Base-by-base conservation (phyloP, 2,888 invertebrate species). In the Caenorhabditis afra region DNA sequence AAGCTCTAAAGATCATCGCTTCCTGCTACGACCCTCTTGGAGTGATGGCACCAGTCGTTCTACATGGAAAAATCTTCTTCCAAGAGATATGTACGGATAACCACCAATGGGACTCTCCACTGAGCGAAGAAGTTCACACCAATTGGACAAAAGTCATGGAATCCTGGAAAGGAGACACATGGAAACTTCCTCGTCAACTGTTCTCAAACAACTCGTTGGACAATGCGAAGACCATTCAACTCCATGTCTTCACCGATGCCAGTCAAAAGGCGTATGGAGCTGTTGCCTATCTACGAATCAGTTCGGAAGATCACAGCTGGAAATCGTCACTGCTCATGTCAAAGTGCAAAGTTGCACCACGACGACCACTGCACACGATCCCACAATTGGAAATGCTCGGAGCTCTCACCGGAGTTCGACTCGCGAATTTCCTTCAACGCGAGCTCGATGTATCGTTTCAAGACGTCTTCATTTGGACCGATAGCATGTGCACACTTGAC, bases 1-100 rank as follows among this genome's bases (percentile, higher is more conserved):
- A 23, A 8, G 39, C 53, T 16, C 39, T 71, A 11, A 23, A 71
- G 12, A 12, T 12, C 7, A 35, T 49, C 11, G 67, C 78, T 10
- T 18, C 39, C 0, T 3, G 18, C 50, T 81, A 58, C 57, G 84
- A 82, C 45, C 81, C 79, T 3, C 39, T 59, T 14, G 81, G 82
- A 22, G 11, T 64, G 7, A 7, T 73, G 0, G 14, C 70, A 8
- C 84, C 84, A 29, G 50, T 61, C 0, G 18, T 68, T 10, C 53
- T 82, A 0, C n/a, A 14, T 1, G 70, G 64, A 11, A 78, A 79
- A 18, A 12, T 57, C 0, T 82, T 81, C 45, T 45, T 68, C 11
- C 81, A 82, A 68, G 49, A 53, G 14, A 16, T 79, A 8, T 64
- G 70, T 47, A 11, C 18, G 11, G 3, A 12, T 1, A 4, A 14